Evolutionary conservation across 2,113 vertebrate species (phyloP).

Genomic region (Epinephelus moara): DNA sequence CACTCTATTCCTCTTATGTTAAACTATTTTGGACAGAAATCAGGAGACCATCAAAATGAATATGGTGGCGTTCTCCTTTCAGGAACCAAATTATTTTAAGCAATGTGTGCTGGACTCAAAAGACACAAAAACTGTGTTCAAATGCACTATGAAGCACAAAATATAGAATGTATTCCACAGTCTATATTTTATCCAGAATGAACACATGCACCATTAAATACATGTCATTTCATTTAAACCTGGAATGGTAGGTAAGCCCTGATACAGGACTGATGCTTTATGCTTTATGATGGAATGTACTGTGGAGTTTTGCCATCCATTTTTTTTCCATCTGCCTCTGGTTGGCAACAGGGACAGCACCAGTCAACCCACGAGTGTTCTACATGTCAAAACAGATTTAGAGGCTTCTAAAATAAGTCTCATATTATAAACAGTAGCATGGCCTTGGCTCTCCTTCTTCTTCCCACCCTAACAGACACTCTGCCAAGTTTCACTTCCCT

Average conservation of each 20-base stretch:
- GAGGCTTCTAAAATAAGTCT: constrained; percentile 55
- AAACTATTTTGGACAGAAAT: background rate
- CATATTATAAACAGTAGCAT: constrained; percentile 47
- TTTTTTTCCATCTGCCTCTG: constrained; percentile 16
- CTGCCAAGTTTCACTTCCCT: constrained; percentile 25
- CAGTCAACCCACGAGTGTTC: constrained; percentile 55
- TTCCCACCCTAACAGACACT: background rate
- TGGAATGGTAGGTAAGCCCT: background rate
- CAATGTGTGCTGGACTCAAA: background rate
- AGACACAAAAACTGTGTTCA: too few species aligned
- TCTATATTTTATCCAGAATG: background rate
- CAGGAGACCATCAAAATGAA: background rate
- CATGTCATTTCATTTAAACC: background rate
- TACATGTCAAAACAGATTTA: constrained; percentile 68
- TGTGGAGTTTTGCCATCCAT: constrained; percentile 36
- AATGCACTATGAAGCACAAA: too few species aligned
- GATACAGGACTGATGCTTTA: constrained; percentile 11
- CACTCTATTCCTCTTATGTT: background rate
- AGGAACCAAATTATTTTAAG: too few species aligned
- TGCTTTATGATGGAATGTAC: background rate
- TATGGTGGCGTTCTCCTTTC: too few species aligned
- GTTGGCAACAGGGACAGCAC: constrained; percentile 37
- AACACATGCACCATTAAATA: background rate
- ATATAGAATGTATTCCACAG: background rate
- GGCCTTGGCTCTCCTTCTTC: constrained; percentile 27